phyloP scores from a whole-genome alignment of 2,113 vertebrate species.

The Corythornis cristatus region DNA sequence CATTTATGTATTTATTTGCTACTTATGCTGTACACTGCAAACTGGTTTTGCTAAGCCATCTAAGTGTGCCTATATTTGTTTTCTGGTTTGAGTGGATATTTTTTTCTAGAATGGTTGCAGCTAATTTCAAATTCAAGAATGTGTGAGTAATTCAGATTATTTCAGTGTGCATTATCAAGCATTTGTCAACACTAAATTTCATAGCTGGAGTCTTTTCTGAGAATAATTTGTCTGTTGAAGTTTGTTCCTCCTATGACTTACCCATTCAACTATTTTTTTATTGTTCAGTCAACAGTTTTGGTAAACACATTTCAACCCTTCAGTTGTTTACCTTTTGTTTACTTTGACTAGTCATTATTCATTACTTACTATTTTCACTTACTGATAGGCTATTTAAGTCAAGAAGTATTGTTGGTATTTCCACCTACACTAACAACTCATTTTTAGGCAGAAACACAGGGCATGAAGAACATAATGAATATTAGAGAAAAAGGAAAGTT shows the following conservation, averaged over 20 bases:
- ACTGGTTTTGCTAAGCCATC: not conserved
- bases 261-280: not conserved
- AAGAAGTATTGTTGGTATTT: not conserved
- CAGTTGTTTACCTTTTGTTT: not conserved
- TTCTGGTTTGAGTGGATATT: not conserved
- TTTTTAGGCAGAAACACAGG: not conserved
- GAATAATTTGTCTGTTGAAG: not conserved
- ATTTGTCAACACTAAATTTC: not conserved
- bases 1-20: not conserved
- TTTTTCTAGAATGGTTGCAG: not conserved
- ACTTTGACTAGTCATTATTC: not conserved
- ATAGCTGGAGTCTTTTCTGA: not conserved
- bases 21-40: not conserved
- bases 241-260: not conserved
- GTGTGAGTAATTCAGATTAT: not conserved
- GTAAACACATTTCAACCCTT: not conserved
- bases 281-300: slow-evolving; percentile 19
- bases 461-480: not conserved
- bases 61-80: not conserved
- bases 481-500: not conserved
- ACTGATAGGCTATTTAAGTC: not conserved
- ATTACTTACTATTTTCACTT: not conserved
- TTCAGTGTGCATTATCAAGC: not conserved
- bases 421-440: not conserved
- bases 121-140: not conserved